phyloP scores from a whole-genome alignment of 2,113 vertebrate genomes.

The Oophaga pumilio region DNA sequence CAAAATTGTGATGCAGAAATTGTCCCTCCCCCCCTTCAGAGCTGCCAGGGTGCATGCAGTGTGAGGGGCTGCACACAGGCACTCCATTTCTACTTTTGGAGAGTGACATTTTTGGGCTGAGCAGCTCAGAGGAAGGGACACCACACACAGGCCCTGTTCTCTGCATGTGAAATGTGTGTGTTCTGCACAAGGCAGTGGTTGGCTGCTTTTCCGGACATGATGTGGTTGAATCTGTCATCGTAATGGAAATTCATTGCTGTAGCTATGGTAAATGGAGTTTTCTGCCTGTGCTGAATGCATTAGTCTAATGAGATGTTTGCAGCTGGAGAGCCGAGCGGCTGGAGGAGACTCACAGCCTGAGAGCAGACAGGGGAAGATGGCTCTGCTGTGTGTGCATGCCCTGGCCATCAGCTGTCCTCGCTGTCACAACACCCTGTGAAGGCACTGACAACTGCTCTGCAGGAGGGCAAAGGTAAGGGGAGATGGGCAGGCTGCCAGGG shows the following conservation, averaged over 20 bases:
- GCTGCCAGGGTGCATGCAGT: background rate
- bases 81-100: background rate
- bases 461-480: constrained; percentile 75
- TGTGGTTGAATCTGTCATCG: constrained; percentile 85
- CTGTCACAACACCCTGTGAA: constrained; percentile 66
- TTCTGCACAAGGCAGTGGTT: constrained; percentile 82
- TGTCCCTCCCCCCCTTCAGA: background rate
- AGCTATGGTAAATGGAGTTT: constrained; percentile 87
- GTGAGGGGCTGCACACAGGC: background rate
- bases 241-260: constrained; percentile 90
- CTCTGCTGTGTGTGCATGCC: constrained; percentile 67
- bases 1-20: background rate
- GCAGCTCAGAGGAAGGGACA: constrained; percentile 71
- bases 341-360: constrained; percentile 73
- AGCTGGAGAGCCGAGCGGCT: constrained; percentile 76
- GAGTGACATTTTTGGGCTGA: constrained; percentile 55
- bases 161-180: constrained; percentile 76
- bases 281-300: constrained; percentile 86
- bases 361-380: constrained; percentile 74
- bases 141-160: constrained; percentile 64
- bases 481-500: constrained; percentile 44
- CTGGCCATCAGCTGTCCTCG: constrained; percentile 69
- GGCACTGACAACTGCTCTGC: constrained; percentile 66
- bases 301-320: constrained; percentile 88
- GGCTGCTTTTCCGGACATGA: constrained; percentile 86